A percentile compares a stretch with the other conserved stretches of the same genome.
phyloP scores from a whole-genome alignment of 2,797 vertebrate species.

The Echeneis naucrates region DNA sequence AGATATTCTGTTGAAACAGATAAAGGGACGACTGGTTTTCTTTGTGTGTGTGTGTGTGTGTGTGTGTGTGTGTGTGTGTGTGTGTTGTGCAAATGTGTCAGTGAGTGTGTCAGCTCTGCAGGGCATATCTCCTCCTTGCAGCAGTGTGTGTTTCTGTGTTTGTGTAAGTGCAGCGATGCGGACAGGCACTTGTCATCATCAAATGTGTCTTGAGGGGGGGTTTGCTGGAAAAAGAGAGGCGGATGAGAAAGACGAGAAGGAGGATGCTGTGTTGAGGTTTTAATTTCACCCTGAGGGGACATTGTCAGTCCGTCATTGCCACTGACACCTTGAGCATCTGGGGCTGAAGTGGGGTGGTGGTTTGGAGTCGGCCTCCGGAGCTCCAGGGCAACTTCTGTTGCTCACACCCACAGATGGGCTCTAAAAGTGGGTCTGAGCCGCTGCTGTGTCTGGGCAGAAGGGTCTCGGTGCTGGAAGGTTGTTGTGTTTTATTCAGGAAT shows the following conservation, averaged over 20 bases:
- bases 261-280: constrained; percentile 54
- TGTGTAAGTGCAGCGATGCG: constrained; percentile 20
- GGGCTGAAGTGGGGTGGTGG: constrained; percentile 6
- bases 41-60: constrained; percentile 15
- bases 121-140: constrained; percentile 39
- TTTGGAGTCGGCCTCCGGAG: constrained; percentile 50
- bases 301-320: constrained; percentile 58
- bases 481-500: constrained; percentile 33
- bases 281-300: constrained; percentile 63
- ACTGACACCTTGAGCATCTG: constrained; percentile 40
- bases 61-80: constrained; percentile 6
- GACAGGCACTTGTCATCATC: constrained; percentile 54
- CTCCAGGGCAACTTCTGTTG: constrained; percentile 41
- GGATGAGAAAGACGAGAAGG: constrained; percentile 46
- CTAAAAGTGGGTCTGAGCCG: constrained; percentile 57
- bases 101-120: constrained; percentile 21
- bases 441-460: constrained; percentile 65
- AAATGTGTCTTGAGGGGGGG: constrained; percentile 32
- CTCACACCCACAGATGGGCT: constrained; percentile 51
- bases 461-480: constrained; percentile 51
- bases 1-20: constrained; percentile 31
- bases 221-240: constrained; percentile 36
- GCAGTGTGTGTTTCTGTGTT: constrained; percentile 37
- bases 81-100: constrained; percentile 3
- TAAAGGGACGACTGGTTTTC: constrained; percentile 37